Conservation (phyloP, 2,797 vertebrate genomes). For the Onychomys leucogaster region DNA sequence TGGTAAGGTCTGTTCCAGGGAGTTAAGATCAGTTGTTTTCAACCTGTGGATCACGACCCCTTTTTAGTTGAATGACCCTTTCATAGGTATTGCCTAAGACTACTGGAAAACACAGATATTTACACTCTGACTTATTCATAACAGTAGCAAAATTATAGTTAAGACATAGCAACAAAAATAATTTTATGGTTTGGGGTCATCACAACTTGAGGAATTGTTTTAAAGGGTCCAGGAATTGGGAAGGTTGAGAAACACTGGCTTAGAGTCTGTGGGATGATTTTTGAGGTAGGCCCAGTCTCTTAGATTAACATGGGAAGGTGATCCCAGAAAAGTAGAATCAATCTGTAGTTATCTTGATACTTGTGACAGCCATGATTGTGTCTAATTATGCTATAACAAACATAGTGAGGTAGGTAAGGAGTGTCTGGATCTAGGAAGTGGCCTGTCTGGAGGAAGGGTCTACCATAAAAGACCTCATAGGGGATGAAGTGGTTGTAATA, state of each 20-base stretch:
- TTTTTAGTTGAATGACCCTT: neutral
- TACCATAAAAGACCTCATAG: neutral
- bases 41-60: neutral
- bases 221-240: neutral
- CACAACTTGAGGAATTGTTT: neutral
- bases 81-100: neutral
- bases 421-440: neutral
- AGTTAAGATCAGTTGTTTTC: neutral
- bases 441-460: neutral
- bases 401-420: neutral
- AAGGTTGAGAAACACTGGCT: neutral
- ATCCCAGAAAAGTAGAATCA: neutral
- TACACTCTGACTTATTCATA: no score
- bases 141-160: neutral
- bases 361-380: neutral
- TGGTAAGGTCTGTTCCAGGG: accelerated
- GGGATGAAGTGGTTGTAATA: neutral
- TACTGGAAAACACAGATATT: neutral
- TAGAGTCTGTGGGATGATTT: neutral
- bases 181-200: neutral
- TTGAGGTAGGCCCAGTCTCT: neutral
- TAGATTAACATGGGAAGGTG: neutral
- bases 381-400: neutral
- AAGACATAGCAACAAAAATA: neutral
- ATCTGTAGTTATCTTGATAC: no score